Evolutionary conservation across 2,888 invertebrate genomes (phyloP).

Genomic region (Synanthedon andrenaeformis): DNA sequence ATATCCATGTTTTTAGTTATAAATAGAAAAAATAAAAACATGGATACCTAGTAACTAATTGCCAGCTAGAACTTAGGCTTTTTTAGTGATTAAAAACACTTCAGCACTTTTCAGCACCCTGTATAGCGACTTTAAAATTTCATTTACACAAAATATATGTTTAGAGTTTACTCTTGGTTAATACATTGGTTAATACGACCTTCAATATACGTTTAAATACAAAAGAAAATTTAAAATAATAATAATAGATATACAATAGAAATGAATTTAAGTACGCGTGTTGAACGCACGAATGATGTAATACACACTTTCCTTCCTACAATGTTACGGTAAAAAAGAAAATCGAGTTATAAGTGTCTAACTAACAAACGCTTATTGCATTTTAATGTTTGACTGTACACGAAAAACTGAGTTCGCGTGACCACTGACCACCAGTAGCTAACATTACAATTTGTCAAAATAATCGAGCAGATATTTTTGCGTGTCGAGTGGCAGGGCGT

Average conservation of each 20-base stretch:
- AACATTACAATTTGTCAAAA: slow-evolving; percentile 1
- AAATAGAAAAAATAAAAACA: too few species aligned
- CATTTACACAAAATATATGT: neutral
- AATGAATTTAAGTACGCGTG: neutral
- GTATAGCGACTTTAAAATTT: too few species aligned
- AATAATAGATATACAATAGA: too few species aligned
- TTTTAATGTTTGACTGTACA: slow-evolving; percentile 6
- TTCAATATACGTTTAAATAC: neutral
- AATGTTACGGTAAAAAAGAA: slow-evolving; percentile 7
- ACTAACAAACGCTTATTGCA: slow-evolving; percentile 2
- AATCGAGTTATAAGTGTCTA: neutral
- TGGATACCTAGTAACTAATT: too few species aligned
- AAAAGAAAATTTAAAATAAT: neutral
- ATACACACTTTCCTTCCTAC: slow-evolving; percentile 8
- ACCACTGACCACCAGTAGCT: neutral
- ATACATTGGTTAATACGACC: neutral
- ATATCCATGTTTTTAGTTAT: too few species aligned
- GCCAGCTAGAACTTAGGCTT: too few species aligned
- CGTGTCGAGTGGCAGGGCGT: too few species aligned
- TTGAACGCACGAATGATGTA: slow-evolving; percentile 1
- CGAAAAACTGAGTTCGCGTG: slow-evolving; percentile 9
- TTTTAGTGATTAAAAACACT: too few species aligned
- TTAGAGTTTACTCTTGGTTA: too few species aligned
- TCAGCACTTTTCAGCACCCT: too few species aligned
- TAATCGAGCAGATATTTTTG: neutral